Base-by-base conservation (phyloP, 2,888 invertebrate genomes). In the Ennomos fuscantarius region DNA sequence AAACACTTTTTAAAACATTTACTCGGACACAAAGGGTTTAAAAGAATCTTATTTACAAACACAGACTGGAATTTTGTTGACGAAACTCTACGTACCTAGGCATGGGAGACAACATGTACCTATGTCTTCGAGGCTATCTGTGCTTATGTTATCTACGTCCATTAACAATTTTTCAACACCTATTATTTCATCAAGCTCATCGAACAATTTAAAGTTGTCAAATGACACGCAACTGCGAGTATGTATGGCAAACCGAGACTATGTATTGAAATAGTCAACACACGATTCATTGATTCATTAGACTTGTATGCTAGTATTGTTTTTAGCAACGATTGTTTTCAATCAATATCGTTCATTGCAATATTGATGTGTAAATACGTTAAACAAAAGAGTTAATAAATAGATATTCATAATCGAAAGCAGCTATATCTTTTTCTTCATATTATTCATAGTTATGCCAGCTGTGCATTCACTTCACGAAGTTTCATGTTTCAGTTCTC, bases 41-140 rank as follows among this genome's bases (percentile, higher is more conserved):
- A 13, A 34, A 11, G 39, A 52, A 42, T 47, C 34, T 45, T 59
- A 52, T 58, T 59, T 56, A 60, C 51, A 60, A 53, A 52, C 53
- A 45, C 6, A 13, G 34, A 46, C 40, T 36, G 35, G 24, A 13
- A 52, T 52, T 53, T 32, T 35, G 48, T 56, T 41, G 34, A 51
- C 43, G 47, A 63, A 60, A 55, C 53, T 56, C 50, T 49, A 76
- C 73, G 55, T 82, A 86, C 89, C 83, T 69, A 88, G 64, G 70
- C 90, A 91, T 60, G 89, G 89, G 49, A 90, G 82, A 83, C 91
- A 91, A 82, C 91, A 91, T 68, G 82, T 86, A 73, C 84, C 83
- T 74, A 90, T 77, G 73, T 86, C 81, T 66, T 88, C 89, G 51
- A 87, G 80, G 72, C 90, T 89, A 61, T 87, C 84, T 69, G 82